Evolutionary conservation across 2,797 vertebrate species (phyloP).

Genomic region (Paratrypauchen microcephalus): DNA sequence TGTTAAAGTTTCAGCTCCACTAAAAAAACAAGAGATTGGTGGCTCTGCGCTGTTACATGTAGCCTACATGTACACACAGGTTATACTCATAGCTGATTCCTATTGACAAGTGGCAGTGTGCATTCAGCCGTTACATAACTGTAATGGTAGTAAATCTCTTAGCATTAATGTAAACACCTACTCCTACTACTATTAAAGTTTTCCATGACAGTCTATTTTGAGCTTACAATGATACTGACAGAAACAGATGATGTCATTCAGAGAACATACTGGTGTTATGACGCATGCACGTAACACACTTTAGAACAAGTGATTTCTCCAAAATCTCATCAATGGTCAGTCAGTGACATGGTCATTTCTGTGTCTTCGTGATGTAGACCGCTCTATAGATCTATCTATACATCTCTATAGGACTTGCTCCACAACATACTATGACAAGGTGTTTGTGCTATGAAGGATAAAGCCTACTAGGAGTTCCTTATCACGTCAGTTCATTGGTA

Average conservation of each 20-base stretch:
- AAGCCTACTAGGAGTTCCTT: slow-evolving; percentile 22
- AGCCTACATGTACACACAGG: too few relatives aligned
- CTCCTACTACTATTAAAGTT: neutral
- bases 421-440: neutral
- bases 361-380: neutral
- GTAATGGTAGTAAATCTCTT: too few relatives aligned
- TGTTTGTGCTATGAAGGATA: slow-evolving; percentile 1
- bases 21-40: neutral
- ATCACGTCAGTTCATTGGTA: slow-evolving; percentile 30
- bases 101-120: neutral
- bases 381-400: too few relatives aligned
- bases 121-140: too few relatives aligned
- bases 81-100: neutral
- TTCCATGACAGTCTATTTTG: neutral
- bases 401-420: too few relatives aligned
- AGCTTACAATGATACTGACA: neutral
- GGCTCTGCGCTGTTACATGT: too few relatives aligned
- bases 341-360: neutral
- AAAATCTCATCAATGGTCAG: neutral
- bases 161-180: too few relatives aligned
- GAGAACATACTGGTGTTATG: neutral
- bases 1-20: neutral
- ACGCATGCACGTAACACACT: neutral
- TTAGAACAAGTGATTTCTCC: neutral
- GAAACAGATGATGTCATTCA: slow-evolving; percentile 1